Evolutionary conservation across 2,888 invertebrate genomes (phyloP), one percentile per base, ranked within the genome.

Genomic region (Drosophila anomalata): DNA sequence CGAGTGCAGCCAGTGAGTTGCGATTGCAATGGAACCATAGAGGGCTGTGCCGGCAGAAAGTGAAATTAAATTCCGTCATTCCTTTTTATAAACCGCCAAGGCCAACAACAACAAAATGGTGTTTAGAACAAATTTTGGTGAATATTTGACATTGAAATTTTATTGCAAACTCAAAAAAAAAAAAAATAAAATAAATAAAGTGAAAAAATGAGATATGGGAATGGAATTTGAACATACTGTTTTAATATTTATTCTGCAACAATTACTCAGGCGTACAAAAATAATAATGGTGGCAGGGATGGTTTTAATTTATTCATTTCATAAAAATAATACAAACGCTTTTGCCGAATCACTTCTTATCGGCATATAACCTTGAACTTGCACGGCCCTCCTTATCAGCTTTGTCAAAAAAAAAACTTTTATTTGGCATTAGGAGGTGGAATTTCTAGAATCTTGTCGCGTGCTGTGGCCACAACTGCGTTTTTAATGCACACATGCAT

Each of bases 101-200:
- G 24, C 46, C 44, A 31, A 14, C 46, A 9, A 24, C 33, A 29
- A 51, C n/a, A 59, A 17, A 75, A 60, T 63, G 70, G 47, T 50
- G 42, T 50, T 71, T 57, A 71, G 31, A 60, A 46, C 33, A 50
- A 61, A 66, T 36, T 53, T 62, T 62, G 65, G 77, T 65, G 68
- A 81, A 69, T 60, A 66, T 69, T 76, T 86, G 82, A 67, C 82
- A 83, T 85, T 82, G 86, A 82, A 82, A 79, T 68, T 68, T 53
- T 62, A 58, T 47, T 39, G 60, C 46, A 54, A 50, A 59, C 66
- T 9, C 52, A 53, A 53, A 60, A 41, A 47, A 39, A 58, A 44
- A 33, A 22, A 0, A 59, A 17, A 20, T 55, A 54, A 70, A 62
- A 70, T 61, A 70, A 55, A 29, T 29, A 9, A 54, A 62, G 55